Evolutionary conservation across 2,797 vertebrate genomes (phyloP).

Genomic region (Gallinago nigripennis): DNA sequence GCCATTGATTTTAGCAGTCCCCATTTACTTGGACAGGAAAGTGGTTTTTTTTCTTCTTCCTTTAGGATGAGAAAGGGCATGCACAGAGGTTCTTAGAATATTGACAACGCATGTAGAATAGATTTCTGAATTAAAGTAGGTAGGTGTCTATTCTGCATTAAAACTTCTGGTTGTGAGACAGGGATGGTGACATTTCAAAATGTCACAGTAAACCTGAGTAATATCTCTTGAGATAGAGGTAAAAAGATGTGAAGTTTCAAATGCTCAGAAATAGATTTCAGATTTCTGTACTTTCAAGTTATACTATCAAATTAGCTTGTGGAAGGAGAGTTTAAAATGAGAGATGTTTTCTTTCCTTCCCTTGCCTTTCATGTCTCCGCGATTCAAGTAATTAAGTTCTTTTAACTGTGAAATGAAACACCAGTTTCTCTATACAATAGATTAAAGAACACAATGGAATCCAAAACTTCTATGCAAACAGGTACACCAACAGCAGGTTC

Average conservation of each 20-base stretch:
- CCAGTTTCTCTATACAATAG: background rate
- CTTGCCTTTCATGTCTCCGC: background rate
- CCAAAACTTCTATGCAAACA: background rate
- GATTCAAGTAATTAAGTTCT: background rate
- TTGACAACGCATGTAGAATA: background rate
- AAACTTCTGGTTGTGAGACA: slow-evolving; percentile 9
- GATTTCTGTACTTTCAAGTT: slow-evolving; percentile 11
- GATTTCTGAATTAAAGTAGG: background rate
- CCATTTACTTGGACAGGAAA: background rate
- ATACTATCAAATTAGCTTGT: background rate
- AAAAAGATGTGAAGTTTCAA: slow-evolving; percentile 5
- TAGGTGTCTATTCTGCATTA: background rate
- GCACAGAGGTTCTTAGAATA: background rate
- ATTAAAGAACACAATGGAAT: background rate
- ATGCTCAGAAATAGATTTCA: slow-evolving; percentile 40
- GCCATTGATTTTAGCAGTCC: background rate
- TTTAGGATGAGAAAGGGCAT: background rate
- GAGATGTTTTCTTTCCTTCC: background rate
- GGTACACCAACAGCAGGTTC: background rate
- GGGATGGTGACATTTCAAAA: slow-evolving; percentile 48
- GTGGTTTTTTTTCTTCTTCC: background rate
- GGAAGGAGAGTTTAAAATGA: slow-evolving; percentile 20
- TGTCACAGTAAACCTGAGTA: slow-evolving; percentile 42
- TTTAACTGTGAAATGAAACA: slow-evolving; percentile 1
- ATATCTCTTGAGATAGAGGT: slow-evolving; percentile 15